Evolutionary conservation across 2,797 vertebrate species (phyloP).

Genomic region (Phrynocephalus guinanensis): DNA sequence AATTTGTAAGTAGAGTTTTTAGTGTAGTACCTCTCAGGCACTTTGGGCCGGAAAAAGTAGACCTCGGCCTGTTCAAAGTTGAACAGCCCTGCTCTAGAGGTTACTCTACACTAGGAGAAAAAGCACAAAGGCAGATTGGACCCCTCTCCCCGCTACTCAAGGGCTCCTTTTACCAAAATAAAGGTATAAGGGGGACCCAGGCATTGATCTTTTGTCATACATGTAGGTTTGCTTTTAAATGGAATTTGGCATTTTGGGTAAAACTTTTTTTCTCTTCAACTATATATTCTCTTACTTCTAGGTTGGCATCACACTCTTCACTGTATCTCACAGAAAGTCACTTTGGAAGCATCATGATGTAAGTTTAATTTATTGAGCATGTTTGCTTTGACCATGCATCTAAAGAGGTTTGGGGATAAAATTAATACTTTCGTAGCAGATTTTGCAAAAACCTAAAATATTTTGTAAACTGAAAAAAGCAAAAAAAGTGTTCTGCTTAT

Average conservation of each 20-base stretch:
- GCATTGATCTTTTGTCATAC: neutral
- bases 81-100: no score
- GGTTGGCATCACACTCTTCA: constrained; percentile 97
- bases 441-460: constrained; percentile 14
- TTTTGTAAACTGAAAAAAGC: neutral
- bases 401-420: fast-evolving
- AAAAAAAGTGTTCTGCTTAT: no score
- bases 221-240: neutral
- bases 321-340: constrained; percentile 97
- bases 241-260: neutral
- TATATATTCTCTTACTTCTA: constrained; percentile 68
- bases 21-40: no score
- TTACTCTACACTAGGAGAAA: neutral
- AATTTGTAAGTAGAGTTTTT: no score
- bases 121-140: neutral
- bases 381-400: neutral
- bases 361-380: constrained; percentile 23
- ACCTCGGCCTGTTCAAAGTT: no score
- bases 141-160: no score
- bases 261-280: neutral
- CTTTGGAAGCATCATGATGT: constrained; percentile 97
- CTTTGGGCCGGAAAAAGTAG: no score
- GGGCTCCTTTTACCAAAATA: neutral
- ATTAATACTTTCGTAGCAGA: constrained; percentile 5
- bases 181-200: neutral